Percentiles rank a stretch among this genome's conserved stretches.
Conservation (phyloP, 1,140 invertebrate genomes). For the Pachypeltis micranthus region DNA sequence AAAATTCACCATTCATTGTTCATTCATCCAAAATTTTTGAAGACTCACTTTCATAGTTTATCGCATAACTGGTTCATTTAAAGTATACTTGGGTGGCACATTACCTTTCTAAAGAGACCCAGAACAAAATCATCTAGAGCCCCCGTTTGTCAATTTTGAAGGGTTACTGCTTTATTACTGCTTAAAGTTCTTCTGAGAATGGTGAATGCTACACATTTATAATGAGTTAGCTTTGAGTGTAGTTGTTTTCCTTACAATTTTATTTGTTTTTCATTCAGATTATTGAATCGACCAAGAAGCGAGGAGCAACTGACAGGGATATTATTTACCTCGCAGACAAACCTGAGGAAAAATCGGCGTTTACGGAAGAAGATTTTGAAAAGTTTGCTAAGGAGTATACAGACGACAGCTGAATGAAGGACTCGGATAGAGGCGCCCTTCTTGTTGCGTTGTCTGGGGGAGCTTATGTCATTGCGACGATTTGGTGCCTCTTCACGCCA, state of each 20-base stretch:
- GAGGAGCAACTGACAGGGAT: neutral
- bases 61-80: too few relatives aligned
- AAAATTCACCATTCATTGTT: too few relatives aligned
- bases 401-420: conserved; percentile 28
- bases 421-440: conserved; percentile 38
- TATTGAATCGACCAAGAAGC: neutral
- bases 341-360: conserved; percentile 32
- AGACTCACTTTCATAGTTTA: too few relatives aligned
- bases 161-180: too few relatives aligned
- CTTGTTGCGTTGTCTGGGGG: conserved; percentile 41
- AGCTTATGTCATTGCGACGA: conserved; percentile 47
- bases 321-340: conserved; percentile 11
- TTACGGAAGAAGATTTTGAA: conserved; percentile 42
- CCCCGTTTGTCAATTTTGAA: too few relatives aligned
- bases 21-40: too few relatives aligned
- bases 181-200: too few relatives aligned
- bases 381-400: conserved; percentile 40
- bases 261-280: neutral
- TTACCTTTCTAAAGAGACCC: too few relatives aligned
- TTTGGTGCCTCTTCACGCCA: conserved; percentile 55
- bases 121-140: too few relatives aligned
- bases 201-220: neutral
- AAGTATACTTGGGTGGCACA: too few relatives aligned
- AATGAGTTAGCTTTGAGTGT: too few relatives aligned
- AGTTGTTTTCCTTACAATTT: too few relatives aligned